Evolutionary conservation across 2,797 vertebrate genomes (phyloP).

Genomic region (Clarias laeviceps): DNA sequence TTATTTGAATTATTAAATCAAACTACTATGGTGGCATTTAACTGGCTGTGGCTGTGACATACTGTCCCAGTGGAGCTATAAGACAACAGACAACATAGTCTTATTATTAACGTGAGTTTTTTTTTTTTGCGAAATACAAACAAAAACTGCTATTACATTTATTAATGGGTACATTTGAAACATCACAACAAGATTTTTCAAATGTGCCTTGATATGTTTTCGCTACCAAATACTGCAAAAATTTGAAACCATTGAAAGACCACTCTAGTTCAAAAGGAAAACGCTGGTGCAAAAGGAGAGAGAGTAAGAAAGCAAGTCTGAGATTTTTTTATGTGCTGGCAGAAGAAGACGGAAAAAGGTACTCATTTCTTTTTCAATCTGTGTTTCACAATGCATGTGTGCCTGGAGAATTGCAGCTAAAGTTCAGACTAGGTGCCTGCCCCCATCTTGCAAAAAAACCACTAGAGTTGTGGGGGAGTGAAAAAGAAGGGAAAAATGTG

Average conservation of each 20-base stretch:
- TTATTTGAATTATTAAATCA: not conserved
- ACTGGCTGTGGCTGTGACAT: not conserved
- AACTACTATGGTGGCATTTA: not conserved
- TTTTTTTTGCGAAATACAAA: not conserved
- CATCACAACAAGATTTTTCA: not conserved
- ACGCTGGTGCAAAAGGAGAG: not conserved
- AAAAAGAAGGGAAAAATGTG: conserved; percentile 52
- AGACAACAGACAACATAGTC: not conserved
- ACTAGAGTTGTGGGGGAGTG: conserved; percentile 49
- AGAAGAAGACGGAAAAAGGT: conserved; percentile 45
- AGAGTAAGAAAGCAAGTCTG: conserved; percentile 40
- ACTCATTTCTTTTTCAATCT: conserved; percentile 63
- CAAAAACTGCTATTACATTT: not conserved
- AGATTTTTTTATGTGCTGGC: conserved; percentile 51
- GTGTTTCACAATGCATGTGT: conserved; percentile 59
- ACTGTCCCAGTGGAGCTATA: not conserved
- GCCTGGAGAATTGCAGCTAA: conserved; percentile 61
- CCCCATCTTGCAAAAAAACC: conserved; percentile 50
- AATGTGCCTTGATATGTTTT: not conserved
- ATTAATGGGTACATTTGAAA: not conserved
- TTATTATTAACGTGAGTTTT: not conserved
- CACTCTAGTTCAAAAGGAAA: not conserved
- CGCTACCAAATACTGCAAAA: not conserved
- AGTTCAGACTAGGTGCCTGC: conserved; percentile 56
- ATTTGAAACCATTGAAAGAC: not conserved